phyloP scores from a whole-genome alignment of 2,888 invertebrate species.

The Alloplasta piceator region DNA sequence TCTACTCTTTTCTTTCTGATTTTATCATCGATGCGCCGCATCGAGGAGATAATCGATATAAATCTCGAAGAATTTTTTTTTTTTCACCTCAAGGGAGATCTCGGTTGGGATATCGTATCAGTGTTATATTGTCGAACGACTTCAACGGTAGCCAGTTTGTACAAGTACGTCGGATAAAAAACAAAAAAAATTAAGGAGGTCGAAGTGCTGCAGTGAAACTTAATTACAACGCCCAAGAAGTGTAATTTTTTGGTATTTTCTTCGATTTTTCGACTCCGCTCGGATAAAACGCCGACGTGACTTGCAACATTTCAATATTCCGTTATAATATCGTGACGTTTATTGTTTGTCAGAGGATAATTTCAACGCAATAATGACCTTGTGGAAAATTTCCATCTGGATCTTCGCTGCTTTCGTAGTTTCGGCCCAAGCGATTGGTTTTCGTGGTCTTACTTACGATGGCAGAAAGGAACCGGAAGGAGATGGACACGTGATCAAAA shows the following conservation, averaged over 20 bases:
- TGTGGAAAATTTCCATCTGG: constrained; percentile 20
- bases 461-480: constrained; percentile 71
- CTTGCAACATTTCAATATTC: no score
- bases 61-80: neutral
- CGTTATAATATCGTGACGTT: no score
- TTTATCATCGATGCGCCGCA: neutral
- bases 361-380: constrained; percentile 2
- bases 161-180: neutral
- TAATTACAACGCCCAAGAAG: no score
- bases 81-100: neutral
- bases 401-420: constrained; percentile 39
- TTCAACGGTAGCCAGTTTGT: no score
- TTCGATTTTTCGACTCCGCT: no score
- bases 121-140: no score
- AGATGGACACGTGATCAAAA: neutral
- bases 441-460: constrained; percentile 74
- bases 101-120: neutral
- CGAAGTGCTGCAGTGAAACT: no score
- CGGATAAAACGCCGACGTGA: no score
- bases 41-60: neutral
- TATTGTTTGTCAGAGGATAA: neutral
- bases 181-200: neutral
- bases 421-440: constrained; percentile 70
- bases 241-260: no score
- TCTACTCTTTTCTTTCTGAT: neutral